Conservation (phyloP, 2,113 vertebrate genomes). For the Centropus unirufus region DNA sequence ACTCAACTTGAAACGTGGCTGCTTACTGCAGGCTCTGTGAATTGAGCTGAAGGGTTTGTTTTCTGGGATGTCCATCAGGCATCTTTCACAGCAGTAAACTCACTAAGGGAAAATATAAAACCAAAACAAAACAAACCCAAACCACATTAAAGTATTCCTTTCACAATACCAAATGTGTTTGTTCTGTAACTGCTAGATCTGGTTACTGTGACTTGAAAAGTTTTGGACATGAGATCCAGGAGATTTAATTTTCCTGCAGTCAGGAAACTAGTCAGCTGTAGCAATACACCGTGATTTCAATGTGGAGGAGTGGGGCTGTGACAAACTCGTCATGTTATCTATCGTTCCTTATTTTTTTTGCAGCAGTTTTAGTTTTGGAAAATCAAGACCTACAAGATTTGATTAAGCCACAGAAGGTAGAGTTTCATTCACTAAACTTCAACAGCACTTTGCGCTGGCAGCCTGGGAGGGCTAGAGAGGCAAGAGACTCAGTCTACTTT, state of each 20-base stretch:
- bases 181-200: neutral
- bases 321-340: neutral
- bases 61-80: neutral
- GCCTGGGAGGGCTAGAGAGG: constrained; percentile 20
- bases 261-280: neutral
- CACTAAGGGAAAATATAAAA: neutral
- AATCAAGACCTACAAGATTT: neutral
- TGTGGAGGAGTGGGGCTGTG: fast-evolving
- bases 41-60: neutral
- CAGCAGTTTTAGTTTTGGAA: constrained; percentile 23
- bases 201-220: neutral
- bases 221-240: neutral
- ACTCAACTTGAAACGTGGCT: neutral
- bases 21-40: neutral
- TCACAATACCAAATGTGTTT: neutral
- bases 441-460: constrained; percentile 74
- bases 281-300: neutral
- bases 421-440: constrained; percentile 74
- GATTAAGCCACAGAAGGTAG: constrained; percentile 63
- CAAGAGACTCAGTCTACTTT: constrained; percentile 55
- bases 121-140: neutral
- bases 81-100: neutral
- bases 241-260: neutral
- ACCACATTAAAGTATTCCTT: neutral
- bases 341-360: neutral